Percentiles rank a stretch among this genome's conserved stretches.
Conservation (phyloP, 2,888 invertebrate species). For the Hypercompe scribonia region DNA sequence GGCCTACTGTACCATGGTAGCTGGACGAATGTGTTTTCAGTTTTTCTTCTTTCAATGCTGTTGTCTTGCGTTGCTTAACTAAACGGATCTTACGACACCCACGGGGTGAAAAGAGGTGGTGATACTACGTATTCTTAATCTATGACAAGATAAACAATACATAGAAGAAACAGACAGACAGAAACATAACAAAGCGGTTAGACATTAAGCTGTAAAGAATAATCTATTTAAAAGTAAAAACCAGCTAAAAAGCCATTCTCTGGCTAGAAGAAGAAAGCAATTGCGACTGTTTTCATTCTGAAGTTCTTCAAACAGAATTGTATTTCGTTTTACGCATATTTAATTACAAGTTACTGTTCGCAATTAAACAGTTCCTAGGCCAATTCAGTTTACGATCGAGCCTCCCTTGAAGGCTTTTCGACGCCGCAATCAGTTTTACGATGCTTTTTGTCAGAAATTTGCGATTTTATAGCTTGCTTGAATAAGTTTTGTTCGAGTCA, state of each 20-base stretch:
- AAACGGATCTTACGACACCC: too few relatives aligned
- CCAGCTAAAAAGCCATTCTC: background rate
- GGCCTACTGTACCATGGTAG: too few relatives aligned
- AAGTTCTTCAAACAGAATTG: constrained; percentile 46
- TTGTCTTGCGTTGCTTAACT: too few relatives aligned
- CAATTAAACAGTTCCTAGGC: constrained; percentile 78
- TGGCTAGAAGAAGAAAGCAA: background rate
- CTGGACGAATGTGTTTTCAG: too few relatives aligned
- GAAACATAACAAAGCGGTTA: too few relatives aligned
- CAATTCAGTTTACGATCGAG: constrained; percentile 78
- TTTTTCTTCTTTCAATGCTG: too few relatives aligned
- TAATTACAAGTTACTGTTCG: constrained; percentile 68
- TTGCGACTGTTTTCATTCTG: background rate
- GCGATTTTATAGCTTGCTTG: constrained; percentile 63
- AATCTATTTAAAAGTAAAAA: background rate
- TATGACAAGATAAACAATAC: too few relatives aligned
- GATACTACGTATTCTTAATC: too few relatives aligned
- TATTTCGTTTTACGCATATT: constrained; percentile 67
- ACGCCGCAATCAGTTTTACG: constrained; percentile 78
- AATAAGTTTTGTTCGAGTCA: constrained; percentile 51
- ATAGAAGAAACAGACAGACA: too few relatives aligned
- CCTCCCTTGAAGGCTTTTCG: constrained; percentile 68
- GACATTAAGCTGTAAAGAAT: background rate
- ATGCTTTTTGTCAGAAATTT: constrained; percentile 73
- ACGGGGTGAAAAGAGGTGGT: too few relatives aligned